These are phyloP conservation scores for Chunga burmeisteri DNA, from an alignment of 2,113 vertebrate genomes.

Conservation along the genomic window DNA sequence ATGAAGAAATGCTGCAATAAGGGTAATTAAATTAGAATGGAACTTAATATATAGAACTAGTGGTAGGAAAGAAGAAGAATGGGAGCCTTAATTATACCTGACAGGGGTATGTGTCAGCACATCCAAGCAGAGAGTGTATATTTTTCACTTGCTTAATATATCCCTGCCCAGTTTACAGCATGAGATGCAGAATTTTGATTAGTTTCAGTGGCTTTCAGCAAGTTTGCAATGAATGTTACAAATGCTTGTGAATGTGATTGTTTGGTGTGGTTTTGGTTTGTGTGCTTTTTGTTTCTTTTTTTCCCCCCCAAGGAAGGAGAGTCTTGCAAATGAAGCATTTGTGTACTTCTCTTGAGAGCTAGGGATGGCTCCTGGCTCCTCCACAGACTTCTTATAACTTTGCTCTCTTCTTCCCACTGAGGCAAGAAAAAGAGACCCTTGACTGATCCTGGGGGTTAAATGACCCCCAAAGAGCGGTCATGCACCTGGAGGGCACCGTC, in stretches of 20 bases:
- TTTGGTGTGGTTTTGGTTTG: neutral
- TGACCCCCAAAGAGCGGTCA: neutral
- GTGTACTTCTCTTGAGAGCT: neutral
- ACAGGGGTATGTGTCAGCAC: neutral
- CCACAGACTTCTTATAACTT: neutral
- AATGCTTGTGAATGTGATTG: neutral
- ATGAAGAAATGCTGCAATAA: neutral
- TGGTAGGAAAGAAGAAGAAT: neutral
- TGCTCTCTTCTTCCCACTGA: neutral
- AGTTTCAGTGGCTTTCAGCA: neutral
- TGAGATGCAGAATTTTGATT: neutral
- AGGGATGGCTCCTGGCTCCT: neutral
- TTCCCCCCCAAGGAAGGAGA: neutral
- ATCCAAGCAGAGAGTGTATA: neutral
- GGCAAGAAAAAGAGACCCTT: neutral
- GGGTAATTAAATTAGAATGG: conserved; percentile 8
- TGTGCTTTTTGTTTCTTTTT: neutral
- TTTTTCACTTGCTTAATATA: neutral
- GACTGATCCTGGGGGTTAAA: neutral
- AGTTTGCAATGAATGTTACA: neutral
- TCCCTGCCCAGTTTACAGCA: neutral
- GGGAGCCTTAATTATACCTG: neutral
- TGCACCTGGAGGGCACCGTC: neutral
- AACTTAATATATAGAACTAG: neutral
- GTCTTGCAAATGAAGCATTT: neutral